These are phyloP conservation scores for Listrodromus nycthemerus DNA, from an alignment of 2,888 invertebrate genomes.

Conservation along the genomic window DNA sequence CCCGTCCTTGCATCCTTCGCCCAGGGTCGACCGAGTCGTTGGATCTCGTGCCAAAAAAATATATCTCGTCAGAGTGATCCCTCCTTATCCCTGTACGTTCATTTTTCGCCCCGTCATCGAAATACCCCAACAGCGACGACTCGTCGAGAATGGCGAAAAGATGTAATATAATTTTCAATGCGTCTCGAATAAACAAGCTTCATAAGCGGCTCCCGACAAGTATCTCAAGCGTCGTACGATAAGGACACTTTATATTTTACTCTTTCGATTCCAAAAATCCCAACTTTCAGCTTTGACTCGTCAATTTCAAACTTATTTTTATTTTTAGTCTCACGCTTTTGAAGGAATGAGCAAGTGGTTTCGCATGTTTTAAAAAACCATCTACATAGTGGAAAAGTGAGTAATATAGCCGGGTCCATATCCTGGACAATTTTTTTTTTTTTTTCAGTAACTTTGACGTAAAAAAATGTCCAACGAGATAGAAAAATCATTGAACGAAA, in stretches of 20 bases:
- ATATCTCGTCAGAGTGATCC: slow-evolving; percentile 39
- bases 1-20: slow-evolving; percentile 53
- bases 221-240: slow-evolving; percentile 13
- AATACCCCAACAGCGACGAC: slow-evolving; percentile 29
- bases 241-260: slow-evolving; percentile 37
- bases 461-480: not conserved
- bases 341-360: not conserved
- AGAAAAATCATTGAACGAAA: not conserved
- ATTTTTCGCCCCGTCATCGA: slow-evolving; percentile 32
- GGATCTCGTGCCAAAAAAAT: slow-evolving; percentile 62
- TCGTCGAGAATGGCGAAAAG: slow-evolving; percentile 1
- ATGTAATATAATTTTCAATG: slow-evolving; percentile 46
- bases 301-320: not conserved
- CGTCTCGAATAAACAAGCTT: slow-evolving; percentile 24
- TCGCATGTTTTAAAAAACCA: not conserved
- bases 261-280: slow-evolving; percentile 1
- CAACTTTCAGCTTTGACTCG: not conserved
- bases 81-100: slow-evolving; percentile 8
- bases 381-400: no score
- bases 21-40: slow-evolving; percentile 44
- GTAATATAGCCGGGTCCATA: not conserved
- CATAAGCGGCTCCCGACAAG: not conserved
- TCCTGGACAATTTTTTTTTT: not conserved
- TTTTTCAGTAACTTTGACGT: not conserved
- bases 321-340: not conserved